Conservation (phyloP, 2,888 invertebrate genomes). For the Anodontia alba region DNA sequence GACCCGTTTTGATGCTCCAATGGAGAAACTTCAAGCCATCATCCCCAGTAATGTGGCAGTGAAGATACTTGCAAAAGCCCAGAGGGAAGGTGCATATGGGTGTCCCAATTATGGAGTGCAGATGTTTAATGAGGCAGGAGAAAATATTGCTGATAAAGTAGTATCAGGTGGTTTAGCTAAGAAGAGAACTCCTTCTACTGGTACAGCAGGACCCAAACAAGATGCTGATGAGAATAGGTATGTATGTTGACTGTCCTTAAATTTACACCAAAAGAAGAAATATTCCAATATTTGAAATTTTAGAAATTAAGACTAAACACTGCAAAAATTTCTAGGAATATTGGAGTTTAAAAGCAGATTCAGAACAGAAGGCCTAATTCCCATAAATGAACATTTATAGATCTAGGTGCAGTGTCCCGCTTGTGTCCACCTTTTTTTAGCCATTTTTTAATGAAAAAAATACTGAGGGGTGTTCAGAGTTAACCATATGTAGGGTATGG, state of each 20-base stretch:
- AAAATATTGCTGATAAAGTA: slow-evolving; percentile 29
- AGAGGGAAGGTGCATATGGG: not conserved
- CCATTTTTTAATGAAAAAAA: too few species aligned
- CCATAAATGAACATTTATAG: too few species aligned
- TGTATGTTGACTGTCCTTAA: not conserved
- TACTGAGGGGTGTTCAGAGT: too few species aligned
- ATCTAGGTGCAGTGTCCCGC: too few species aligned
- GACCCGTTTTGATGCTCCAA: slow-evolving; percentile 17
- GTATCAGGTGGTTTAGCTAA: slow-evolving; percentile 23
- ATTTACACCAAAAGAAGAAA: too few species aligned
- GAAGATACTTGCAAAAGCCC: not conserved
- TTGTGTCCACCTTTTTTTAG: too few species aligned
- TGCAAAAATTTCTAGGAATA: too few species aligned
- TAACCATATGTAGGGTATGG: too few species aligned
- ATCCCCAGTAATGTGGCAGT: not conserved
- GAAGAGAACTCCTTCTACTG: not conserved
- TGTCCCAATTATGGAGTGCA: slow-evolving; percentile 1
- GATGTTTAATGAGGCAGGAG: slow-evolving; percentile 25
- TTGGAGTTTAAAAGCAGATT: too few species aligned
- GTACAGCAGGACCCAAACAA: not conserved
- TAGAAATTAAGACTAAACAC: too few species aligned
- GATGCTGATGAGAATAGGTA: not conserved
- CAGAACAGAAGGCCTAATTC: too few species aligned
- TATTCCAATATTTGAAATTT: too few species aligned
- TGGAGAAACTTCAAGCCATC: not conserved